Evolutionary conservation across 1,140 invertebrate genomes (phyloP).

Genomic region (Micrasema minimum): DNA sequence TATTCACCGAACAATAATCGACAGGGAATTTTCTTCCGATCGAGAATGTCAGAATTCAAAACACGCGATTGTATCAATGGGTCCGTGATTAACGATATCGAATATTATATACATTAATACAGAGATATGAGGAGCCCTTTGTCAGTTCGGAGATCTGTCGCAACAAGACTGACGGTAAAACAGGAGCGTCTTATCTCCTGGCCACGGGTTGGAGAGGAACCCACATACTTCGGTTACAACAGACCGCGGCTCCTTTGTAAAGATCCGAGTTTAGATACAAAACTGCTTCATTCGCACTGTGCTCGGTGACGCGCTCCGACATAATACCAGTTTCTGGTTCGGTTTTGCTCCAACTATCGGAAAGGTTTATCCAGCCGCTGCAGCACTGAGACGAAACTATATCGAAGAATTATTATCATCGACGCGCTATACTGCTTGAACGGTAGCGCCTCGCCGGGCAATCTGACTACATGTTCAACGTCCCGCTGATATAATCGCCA

Average conservation of each 20-base stretch:
- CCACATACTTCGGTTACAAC: slow-evolving; percentile 12
- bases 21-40: too few relatives aligned
- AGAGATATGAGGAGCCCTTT: slow-evolving; percentile 4
- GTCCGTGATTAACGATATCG: slow-evolving; percentile 6
- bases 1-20: too few relatives aligned
- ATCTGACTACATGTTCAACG: background rate
- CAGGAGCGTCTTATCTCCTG: slow-evolving; percentile 22
- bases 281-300: slow-evolving; percentile 17
- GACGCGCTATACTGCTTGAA: background rate
- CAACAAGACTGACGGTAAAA: slow-evolving; percentile 25
- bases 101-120: background rate
- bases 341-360: background rate
- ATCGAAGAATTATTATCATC: background rate
- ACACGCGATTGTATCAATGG: slow-evolving; percentile 8
- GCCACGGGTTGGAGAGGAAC: slow-evolving; percentile 16
- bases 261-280: slow-evolving; percentile 22
- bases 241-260: slow-evolving; percentile 27
- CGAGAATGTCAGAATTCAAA: background rate
- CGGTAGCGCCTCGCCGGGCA: background rate
- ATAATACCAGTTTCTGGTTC: background rate
- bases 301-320: background rate
- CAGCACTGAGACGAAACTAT: background rate
- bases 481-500: slow-evolving; percentile 33
- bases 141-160: slow-evolving; percentile 23
- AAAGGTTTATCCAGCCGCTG: background rate